Evolutionary conservation across 2,797 vertebrate species (phyloP), one percentile per base, ranked within the genome.

Genomic region (Phataginus tetradactyla): DNA sequence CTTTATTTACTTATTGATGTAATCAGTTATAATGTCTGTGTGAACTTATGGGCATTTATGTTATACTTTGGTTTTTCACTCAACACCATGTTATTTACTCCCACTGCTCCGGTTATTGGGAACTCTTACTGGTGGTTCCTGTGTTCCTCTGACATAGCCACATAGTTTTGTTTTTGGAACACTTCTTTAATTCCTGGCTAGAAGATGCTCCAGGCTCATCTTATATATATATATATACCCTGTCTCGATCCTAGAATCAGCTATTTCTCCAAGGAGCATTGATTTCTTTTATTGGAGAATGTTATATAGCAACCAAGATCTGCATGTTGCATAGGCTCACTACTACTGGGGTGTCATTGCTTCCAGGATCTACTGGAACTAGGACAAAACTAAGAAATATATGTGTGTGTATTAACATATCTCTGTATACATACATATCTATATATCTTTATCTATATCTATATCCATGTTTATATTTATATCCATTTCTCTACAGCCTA

Each of bases 241-340:
- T 78, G 27, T 55, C 39, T 42, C 25, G n/a, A 13, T 27, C 29
- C 25, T 78, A 78, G 34, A 42, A 29, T 80, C 66, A 89, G 27
- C 15, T 21, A 32, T 78, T 78, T 91, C 75, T 78, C 78, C 20
- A 78, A 32, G 14, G 39, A 89, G 2, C 25, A 59, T 89, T 89
- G 18, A 1, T 59, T 77, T 63, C 20, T 34, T 74, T 79, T 12
- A 66, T 42, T 53, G 4, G n/a, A 53, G 34, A 71, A 84, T 23
- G 45, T 37, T 51, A 42, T 97, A 90, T 93, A 93, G 86, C 85
- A 63, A 34, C n/a, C 45, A 91, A 88, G 23, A 85, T 66, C 55
- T 80, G 37, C 32, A 37, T 8, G 0, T 66, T 86, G 37, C 25
- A 2, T 66, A 15, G 64, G 18, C 37, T 68, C 18, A 6, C 79